Base-by-base conservation (phyloP, 2,888 invertebrate genomes). In the Gryllus longicercus region DNA sequence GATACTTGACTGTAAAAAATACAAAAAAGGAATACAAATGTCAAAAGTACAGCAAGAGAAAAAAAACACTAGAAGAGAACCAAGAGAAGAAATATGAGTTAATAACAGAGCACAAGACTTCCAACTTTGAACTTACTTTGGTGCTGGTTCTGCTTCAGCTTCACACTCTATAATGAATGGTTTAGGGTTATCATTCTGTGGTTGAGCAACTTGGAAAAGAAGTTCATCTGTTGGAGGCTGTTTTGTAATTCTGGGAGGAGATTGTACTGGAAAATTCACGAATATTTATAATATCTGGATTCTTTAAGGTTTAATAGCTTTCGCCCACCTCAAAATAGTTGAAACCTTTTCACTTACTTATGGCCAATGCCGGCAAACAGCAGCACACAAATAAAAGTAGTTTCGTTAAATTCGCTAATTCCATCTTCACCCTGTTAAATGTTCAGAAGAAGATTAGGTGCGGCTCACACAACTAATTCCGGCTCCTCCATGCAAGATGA, bases 121-220 rank as follows among this genome's bases (percentile, higher is more conserved):
- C 8, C 38, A 38, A 12, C 74, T 11, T 21, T 11, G 5, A 23
- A 18, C 93, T 90, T 92, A 98, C 96, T 91, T 93, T 80, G 98
- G 98, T 83, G 93, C 93, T 16, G 99, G 99, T 87, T 97, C 95
- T 84, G 97, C 98, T 87, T 95, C 94, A 18, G 99, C 99, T 88
- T 96, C 96, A 87, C 99, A 99, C 88, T 97, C 96, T 84, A 99
- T 95, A 85, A 96, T 93, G 89, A 97, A 96, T 78, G 97, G 97
- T 87, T 96, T 96, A 88, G 96, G 95, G 85, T 94, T 94, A 88
- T 96, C 96, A 84, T 93, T 93, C 79, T 92, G 90, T 85, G 93
- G 93, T 81, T 89, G 88, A 77, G 94, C 95, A 83, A 97, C 96
- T 91, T 97, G 96, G 88, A 96, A 97, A 83, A 97, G 91, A 84